phyloP scores from a whole-genome alignment of 92 coral and sea anemone genomes.

The Muricea muricata region DNA sequence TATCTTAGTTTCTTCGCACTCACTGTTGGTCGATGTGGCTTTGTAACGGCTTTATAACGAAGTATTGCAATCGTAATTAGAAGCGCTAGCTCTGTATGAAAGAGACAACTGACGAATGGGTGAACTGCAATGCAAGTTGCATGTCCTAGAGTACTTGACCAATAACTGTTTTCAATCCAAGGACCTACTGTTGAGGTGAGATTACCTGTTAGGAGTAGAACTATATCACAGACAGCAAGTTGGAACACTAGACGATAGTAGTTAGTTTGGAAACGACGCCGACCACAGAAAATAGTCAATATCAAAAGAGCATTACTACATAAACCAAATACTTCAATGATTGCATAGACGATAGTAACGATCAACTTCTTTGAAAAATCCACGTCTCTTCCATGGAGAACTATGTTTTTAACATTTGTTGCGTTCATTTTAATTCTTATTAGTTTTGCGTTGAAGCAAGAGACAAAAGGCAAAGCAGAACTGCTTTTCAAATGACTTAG shows the following conservation, averaged over 20 bases:
- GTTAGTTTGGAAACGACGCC: neutral
- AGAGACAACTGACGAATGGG: neutral
- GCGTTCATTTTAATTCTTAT: neutral
- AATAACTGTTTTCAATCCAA: neutral
- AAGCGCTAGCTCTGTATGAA: neutral
- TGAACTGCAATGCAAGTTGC: neutral
- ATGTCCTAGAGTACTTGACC: neutral
- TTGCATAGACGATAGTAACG: neutral
- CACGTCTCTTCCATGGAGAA: too few relatives aligned
- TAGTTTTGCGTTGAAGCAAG: neutral
- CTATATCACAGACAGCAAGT: neutral
- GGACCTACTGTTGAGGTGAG: neutral
- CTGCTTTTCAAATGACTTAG: neutral
- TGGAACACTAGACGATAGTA: neutral
- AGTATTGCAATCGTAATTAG: neutral
- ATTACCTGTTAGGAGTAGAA: neutral
- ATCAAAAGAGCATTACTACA: neutral
- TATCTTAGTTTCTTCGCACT: neutral
- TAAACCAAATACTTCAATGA: neutral
- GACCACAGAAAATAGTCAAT: neutral
- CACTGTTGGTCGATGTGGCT: neutral
- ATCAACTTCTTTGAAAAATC: neutral
- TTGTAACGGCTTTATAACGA: neutral
- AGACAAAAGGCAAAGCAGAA: neutral
- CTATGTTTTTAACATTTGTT: neutral